These are phyloP conservation scores for Ispidina picta DNA, from an alignment of 2,797 vertebrate species.

Conservation along the genomic window DNA sequence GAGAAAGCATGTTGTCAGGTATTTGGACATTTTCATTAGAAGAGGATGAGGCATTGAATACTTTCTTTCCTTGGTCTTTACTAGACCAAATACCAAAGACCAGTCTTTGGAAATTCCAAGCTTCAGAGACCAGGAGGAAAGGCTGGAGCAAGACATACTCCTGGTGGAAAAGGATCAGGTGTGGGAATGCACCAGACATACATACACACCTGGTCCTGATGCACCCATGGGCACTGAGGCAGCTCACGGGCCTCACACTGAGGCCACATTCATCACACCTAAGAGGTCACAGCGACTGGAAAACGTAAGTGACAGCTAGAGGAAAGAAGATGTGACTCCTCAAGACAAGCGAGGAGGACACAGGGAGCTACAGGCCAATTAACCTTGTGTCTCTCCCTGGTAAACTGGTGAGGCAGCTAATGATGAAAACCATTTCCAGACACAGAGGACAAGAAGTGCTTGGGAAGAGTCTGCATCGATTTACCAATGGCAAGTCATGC, in stretches of 20 bases:
- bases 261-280: not conserved
- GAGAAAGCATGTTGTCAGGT: not conserved
- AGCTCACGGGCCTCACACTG: not conserved
- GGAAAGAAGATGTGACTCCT: not conserved
- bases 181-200: not conserved
- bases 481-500: not conserved
- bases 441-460: not conserved
- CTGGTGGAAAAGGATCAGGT: not conserved
- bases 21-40: not conserved
- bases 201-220: not conserved
- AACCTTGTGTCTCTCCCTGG: not conserved
- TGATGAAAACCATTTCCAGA: not conserved
- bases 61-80: not conserved
- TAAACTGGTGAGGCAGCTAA: not conserved
- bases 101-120: not conserved
- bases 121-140: not conserved
- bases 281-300: not conserved
- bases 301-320: not conserved
- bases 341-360: fast-evolving
- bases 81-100: not conserved
- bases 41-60: not conserved
- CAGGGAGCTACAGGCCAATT: not conserved
- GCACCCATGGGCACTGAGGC: not conserved
- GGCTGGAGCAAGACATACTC: not conserved
- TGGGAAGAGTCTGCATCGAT: not conserved